Evolutionary conservation across 2,113 vertebrate species (phyloP).

Genomic region (Natator depressus): DNA sequence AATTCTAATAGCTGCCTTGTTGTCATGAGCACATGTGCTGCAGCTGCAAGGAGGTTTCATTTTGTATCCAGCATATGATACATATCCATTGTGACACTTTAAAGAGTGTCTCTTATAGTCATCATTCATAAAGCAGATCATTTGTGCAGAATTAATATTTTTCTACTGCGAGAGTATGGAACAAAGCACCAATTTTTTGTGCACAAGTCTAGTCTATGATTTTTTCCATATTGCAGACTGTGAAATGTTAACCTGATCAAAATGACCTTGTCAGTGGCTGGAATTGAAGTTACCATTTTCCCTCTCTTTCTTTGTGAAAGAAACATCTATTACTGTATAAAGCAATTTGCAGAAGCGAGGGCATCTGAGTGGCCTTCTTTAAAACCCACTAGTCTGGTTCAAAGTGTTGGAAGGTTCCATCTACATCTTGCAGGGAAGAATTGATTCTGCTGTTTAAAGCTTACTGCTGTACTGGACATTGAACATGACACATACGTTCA

Average conservation of each 20-base stretch:
- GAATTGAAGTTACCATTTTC: neutral
- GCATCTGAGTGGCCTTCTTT: neutral
- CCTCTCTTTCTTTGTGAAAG: neutral
- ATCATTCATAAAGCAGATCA: neutral
- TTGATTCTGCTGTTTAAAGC: neutral
- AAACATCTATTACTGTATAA: rapidly evolving
- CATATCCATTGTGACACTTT: neutral
- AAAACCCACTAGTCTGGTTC: neutral
- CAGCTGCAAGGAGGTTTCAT: neutral
- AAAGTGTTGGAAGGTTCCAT: neutral
- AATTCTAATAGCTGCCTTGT: neutral
- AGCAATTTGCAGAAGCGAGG: neutral
- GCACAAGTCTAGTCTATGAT: neutral
- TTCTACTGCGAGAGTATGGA: neutral
- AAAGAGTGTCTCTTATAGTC: neutral
- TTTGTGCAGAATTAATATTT: neutral
- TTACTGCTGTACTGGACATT: neutral
- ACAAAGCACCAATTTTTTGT: neutral
- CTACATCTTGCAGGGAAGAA: neutral
- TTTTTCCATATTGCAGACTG: neutral
- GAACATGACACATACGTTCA: neutral
- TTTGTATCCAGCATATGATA: neutral
- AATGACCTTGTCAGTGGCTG: neutral
- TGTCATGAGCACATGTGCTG: neutral
- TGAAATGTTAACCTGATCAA: neutral